Evolutionary conservation across 2,113 vertebrate species (phyloP).

Genomic region (Chauna torquata): DNA sequence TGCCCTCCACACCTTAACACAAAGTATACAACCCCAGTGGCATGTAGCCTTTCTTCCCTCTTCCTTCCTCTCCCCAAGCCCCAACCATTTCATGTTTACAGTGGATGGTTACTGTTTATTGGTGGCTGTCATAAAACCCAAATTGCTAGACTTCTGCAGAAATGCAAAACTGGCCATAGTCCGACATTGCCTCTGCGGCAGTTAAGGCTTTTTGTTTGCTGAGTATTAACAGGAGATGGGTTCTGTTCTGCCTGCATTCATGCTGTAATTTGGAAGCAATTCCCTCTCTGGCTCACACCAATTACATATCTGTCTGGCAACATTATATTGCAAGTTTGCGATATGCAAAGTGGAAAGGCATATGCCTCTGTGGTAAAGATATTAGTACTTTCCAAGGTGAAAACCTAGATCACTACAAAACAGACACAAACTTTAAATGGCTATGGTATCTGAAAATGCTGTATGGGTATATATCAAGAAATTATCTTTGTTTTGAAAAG

Average conservation of each 20-base stretch:
- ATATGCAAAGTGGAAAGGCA: not conserved
- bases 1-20: not conserved
- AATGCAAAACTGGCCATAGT: not conserved
- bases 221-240: not conserved
- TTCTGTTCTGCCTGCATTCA: not conserved
- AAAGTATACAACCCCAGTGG: not conserved
- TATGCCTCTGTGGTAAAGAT: not conserved
- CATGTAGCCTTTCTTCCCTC: not conserved
- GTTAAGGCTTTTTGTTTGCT: not conserved
- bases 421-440: rapidly evolving
- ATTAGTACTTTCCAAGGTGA: not conserved
- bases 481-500: not conserved
- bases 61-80: not conserved
- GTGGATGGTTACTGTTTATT: not conserved
- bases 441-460: not conserved
- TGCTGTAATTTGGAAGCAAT: not conserved
- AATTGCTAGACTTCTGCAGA: not conserved
- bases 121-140: not conserved
- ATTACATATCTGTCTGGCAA: not conserved
- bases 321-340: not conserved
- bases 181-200: not conserved
- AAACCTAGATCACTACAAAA: not conserved
- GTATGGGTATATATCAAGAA: rapidly evolving
- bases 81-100: not conserved
- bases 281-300: not conserved